Evolutionary conservation across 2,113 vertebrate species (phyloP).

Genomic region (Oncorhynchus gorbuscha): DNA sequence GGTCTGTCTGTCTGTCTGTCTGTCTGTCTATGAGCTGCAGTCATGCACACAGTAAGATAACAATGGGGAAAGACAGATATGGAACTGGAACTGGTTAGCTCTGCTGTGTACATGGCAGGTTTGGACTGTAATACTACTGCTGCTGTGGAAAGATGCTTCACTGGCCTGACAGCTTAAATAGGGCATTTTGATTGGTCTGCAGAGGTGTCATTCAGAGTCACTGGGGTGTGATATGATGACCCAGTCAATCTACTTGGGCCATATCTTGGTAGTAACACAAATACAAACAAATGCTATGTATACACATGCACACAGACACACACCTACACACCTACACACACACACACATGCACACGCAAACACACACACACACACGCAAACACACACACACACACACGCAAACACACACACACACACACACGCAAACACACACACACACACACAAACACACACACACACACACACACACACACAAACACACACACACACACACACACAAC

Average conservation of each 20-base stretch:
- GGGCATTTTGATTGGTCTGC: not conserved
- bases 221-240: not conserved
- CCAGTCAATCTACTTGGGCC: not conserved
- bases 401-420: not conserved
- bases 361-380: not conserved
- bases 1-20: no score
- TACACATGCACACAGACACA: conserved; percentile 19
- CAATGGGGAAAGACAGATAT: not conserved
- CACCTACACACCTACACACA: conserved; percentile 18
- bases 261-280: not conserved
- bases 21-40: conserved; percentile 11
- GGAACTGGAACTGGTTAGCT: conserved; percentile 1
- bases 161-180: not conserved
- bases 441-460: conserved; percentile 19
- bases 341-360: no score
- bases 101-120: not conserved
- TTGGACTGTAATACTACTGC: not conserved
- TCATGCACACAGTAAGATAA: conserved; percentile 14
- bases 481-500: conserved; percentile 13
- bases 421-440: conserved; percentile 22
- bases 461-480: conserved; percentile 29
- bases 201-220: not conserved
- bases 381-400: conserved; percentile 21
- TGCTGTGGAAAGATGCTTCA: not conserved
- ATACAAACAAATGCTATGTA: conserved; percentile 2